These are phyloP conservation scores for Acanthosoma haemorrhoidale DNA, from an alignment of 2,888 invertebrate genomes.

Conservation along the genomic window DNA sequence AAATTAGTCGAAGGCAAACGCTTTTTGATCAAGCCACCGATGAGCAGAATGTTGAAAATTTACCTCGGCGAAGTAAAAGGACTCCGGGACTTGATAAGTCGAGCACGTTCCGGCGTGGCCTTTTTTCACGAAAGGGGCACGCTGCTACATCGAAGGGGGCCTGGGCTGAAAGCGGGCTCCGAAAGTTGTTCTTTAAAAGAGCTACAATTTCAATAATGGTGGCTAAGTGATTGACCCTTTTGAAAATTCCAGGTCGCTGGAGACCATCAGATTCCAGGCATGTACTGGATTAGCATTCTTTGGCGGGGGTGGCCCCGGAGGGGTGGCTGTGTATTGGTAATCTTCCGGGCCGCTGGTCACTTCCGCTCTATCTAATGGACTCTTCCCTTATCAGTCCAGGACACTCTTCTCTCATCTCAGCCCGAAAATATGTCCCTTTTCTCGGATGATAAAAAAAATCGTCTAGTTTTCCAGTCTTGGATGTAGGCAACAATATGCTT, in stretches of 20 bases:
- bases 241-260: neutral
- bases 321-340: conserved; percentile 35
- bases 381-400: neutral
- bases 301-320: neutral
- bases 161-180: neutral
- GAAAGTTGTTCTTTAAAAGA: neutral
- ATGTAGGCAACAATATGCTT: no score
- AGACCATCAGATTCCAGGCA: conserved; percentile 32
- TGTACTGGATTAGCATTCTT: conserved; percentile 38
- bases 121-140: neutral
- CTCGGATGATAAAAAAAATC: no score
- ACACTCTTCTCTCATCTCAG: neutral
- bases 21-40: no score
- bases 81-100: neutral
- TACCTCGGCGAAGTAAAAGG: no score
- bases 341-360: conserved; percentile 31
- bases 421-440: no score
- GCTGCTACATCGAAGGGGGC: neutral
- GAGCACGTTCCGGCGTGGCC: neutral
- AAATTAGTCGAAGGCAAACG: no score
- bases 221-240: conserved; percentile 31
- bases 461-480: no score
- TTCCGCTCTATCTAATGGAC: neutral
- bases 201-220: conserved; percentile 34
- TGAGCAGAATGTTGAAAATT: no score